These are phyloP conservation scores for Ciona savignyi DNA, from an alignment of 23 tunicate species.

Conservation along the genomic window DNA sequence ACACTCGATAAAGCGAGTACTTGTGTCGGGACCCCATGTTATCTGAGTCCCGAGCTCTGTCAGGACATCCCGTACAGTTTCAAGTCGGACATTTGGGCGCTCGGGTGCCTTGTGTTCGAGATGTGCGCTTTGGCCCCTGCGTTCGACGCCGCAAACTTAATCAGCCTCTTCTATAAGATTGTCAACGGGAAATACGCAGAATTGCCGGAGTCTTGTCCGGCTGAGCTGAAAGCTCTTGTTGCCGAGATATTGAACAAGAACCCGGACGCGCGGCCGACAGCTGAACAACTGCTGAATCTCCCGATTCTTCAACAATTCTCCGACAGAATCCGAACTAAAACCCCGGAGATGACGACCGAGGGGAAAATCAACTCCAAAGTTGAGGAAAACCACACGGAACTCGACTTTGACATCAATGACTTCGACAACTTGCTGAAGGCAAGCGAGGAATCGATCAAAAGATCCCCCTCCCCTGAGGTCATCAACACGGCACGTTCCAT, in stretches of 20 bases:
- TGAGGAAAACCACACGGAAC: conserved; percentile 3
- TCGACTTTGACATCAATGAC: no score
- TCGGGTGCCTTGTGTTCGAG: conserved; percentile 82
- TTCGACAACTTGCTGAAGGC: no score
- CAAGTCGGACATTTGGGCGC: conserved; percentile 95
- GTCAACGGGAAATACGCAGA: conserved; percentile 68
- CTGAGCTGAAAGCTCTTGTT: conserved; percentile 20
- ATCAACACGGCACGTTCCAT: no score
- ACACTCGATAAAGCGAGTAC: conserved; percentile 85
- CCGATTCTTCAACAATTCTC: conserved; percentile 27
- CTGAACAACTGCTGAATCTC: conserved; percentile 18
- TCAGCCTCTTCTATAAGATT: conserved; percentile 86
- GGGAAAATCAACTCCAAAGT: not conserved
- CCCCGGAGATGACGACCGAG: conserved; percentile 13
- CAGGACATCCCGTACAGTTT: conserved; percentile 91
- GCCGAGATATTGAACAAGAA: conserved; percentile 43
- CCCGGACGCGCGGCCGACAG: conserved; percentile 70
- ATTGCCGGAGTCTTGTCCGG: conserved; percentile 42
- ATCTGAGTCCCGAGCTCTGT: conserved; percentile 87
- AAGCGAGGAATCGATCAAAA: no score
- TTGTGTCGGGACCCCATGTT: conserved; percentile 96
- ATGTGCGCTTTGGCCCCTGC: conserved; percentile 86
- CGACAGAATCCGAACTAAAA: conserved; percentile 5
- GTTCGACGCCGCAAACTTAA: conserved; percentile 85
- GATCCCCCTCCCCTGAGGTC: no score